Evolutionary conservation across 2,113 vertebrate genomes (phyloP).

Genomic region (Podocnemis expansa): DNA sequence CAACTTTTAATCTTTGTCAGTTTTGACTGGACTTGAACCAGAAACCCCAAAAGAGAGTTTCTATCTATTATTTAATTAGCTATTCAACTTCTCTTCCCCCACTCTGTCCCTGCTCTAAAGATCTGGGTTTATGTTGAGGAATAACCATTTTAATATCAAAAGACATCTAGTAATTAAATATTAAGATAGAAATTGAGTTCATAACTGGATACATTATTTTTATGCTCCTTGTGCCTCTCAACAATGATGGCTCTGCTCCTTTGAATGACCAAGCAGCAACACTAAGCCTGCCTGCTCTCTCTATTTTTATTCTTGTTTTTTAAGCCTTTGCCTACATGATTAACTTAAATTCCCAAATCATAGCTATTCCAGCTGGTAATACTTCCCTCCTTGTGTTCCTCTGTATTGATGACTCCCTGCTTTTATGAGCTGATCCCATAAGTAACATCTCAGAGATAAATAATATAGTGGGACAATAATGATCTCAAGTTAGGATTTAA

Average conservation of each 20-base stretch:
- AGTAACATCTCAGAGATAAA: background rate
- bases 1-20: background rate
- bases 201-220: background rate
- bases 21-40: background rate
- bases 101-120: background rate
- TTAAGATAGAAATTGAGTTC: background rate
- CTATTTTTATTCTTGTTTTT: background rate
- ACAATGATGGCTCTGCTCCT: background rate
- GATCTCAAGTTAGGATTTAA: background rate
- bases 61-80: background rate
- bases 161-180: background rate
- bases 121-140: background rate
- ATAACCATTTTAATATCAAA: background rate
- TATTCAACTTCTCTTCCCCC: background rate
- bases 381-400: background rate
- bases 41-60: background rate
- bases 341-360: conserved; percentile 4
- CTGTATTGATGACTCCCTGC: background rate
- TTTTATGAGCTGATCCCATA: background rate
- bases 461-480: background rate
- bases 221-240: background rate
- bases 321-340: background rate
- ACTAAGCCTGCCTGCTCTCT: background rate
- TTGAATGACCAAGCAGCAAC: background rate
- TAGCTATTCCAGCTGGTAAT: background rate